These are phyloP conservation scores for Mantis religiosa DNA, from an alignment of 2,888 invertebrate genomes.

Conservation along the genomic window DNA sequence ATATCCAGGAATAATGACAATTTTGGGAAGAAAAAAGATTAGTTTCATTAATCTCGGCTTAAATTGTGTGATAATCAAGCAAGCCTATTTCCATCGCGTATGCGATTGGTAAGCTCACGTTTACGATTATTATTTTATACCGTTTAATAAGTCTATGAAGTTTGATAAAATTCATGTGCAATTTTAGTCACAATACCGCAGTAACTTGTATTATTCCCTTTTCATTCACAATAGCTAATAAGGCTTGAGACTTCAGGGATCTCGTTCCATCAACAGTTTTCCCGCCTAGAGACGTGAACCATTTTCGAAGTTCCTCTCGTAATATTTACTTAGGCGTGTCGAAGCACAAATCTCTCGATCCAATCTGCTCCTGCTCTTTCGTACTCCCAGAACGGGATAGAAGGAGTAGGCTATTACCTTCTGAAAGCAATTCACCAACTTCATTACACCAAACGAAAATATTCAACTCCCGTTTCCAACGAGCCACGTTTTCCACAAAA, in stretches of 20 bases:
- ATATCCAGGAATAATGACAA: too few relatives aligned
- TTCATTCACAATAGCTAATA: neutral
- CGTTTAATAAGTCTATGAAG: neutral
- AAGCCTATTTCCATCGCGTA: too few relatives aligned
- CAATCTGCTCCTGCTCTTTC: neutral
- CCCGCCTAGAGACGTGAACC: neutral
- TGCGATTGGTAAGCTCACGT: too few relatives aligned
- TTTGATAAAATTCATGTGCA: neutral
- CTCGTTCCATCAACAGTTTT: neutral
- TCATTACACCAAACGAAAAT: neutral
- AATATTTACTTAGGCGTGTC: neutral
- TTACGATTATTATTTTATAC: neutral
- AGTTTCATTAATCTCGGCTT: too few relatives aligned
- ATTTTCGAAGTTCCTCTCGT: neutral
- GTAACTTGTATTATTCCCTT: neutral
- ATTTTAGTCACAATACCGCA: neutral
- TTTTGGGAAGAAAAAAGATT: too few relatives aligned
- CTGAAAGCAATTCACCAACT: neutral
- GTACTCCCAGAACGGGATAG: neutral
- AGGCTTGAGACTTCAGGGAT: too few relatives aligned
- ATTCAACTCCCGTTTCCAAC: neutral
- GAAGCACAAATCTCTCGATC: neutral
- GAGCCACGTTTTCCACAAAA: neutral
- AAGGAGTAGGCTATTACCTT: neutral
- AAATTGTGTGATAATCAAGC: too few relatives aligned